These are phyloP conservation scores for Polypterus bichir DNA, from an alignment of 2,113 vertebrate genomes.

Conservation along the genomic window DNA sequence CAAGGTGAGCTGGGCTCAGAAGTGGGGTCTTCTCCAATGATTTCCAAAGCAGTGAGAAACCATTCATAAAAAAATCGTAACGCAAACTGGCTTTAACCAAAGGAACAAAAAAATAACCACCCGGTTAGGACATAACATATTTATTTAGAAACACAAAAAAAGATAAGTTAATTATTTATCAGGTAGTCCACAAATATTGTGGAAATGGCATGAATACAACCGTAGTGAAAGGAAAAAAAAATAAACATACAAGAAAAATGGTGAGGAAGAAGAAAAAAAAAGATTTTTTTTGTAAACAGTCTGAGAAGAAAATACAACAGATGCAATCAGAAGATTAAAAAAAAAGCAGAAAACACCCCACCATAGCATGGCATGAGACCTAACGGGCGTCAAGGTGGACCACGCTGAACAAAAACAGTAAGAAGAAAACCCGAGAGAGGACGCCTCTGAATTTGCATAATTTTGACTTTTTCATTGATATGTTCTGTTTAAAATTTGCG, in stretches of 20 bases:
- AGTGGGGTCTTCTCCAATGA: no score
- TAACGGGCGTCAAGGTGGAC: no score
- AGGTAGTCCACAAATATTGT: constrained; percentile 80
- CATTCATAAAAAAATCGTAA: no score
- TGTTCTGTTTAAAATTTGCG: constrained; percentile 15
- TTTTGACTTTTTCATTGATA: constrained; percentile 24
- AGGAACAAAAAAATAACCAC: no score
- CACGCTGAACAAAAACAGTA: not conserved
- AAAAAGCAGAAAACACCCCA: constrained; percentile 3
- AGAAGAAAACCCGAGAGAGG: constrained; percentile 15
- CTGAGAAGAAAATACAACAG: constrained; percentile 7
- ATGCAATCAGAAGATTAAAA: constrained; percentile 25
- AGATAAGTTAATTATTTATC: constrained; percentile 63
- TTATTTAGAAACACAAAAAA: constrained; percentile 72
- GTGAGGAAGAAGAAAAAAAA: constrained; percentile 44
- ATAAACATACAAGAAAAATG: constrained; percentile 49
- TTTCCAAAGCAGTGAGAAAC: no score
- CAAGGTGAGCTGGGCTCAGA: no score
- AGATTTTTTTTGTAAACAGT: constrained; percentile 25
- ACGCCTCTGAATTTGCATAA: constrained; percentile 40
- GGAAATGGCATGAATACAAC: constrained; percentile 69
- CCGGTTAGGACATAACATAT: constrained; percentile 61
- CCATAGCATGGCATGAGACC: no score
- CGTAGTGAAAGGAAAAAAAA: constrained; percentile 43
- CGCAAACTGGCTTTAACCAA: no score